Conservation (phyloP, 2,888 invertebrate species). For the Stenchaetothrips biformis region DNA sequence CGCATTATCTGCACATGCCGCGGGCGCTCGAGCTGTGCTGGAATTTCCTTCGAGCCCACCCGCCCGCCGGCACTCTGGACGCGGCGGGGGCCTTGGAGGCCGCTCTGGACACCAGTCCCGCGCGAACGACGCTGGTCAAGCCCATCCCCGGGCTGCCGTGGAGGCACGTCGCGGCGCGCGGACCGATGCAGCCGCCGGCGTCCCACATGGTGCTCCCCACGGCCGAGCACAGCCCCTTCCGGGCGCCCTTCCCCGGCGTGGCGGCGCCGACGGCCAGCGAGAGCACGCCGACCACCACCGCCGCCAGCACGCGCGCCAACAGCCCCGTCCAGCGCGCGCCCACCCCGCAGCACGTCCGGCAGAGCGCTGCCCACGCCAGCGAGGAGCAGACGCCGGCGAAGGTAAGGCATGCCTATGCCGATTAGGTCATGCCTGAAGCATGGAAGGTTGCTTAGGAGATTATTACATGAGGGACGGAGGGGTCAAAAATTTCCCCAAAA, state of each 20-base stretch:
- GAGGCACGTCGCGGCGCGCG: constrained; percentile 32
- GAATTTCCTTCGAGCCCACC: constrained; percentile 53
- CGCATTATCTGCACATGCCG: constrained; percentile 69
- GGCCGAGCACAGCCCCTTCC: constrained; percentile 33
- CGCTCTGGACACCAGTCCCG: constrained; percentile 33
- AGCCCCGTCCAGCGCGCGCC: constrained; percentile 34
- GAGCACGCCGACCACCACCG: constrained; percentile 25
- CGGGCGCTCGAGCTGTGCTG: constrained; percentile 64
- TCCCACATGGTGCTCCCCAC: constrained; percentile 38
- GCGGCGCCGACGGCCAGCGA: background rate
- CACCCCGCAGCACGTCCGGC: too few relatives aligned
- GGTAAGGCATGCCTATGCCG: too few relatives aligned
- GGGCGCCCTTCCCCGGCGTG: background rate
- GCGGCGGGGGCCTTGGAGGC: constrained; percentile 51
- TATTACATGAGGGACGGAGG: too few relatives aligned
- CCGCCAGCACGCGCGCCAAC: constrained; percentile 35
- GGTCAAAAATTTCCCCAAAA: too few relatives aligned
- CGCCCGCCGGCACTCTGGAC: constrained; percentile 43
- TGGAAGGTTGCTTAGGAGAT: too few relatives aligned
- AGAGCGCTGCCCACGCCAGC: too few relatives aligned
- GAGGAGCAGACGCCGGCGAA: too few relatives aligned
- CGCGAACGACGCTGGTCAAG: constrained; percentile 47
- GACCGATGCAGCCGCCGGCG: constrained; percentile 40
- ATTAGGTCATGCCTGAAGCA: too few relatives aligned
- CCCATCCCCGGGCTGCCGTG: constrained; percentile 48